Evolutionary conservation across 2,888 invertebrate genomes (phyloP).

Genomic region (Pachliopta kotzebuea): DNA sequence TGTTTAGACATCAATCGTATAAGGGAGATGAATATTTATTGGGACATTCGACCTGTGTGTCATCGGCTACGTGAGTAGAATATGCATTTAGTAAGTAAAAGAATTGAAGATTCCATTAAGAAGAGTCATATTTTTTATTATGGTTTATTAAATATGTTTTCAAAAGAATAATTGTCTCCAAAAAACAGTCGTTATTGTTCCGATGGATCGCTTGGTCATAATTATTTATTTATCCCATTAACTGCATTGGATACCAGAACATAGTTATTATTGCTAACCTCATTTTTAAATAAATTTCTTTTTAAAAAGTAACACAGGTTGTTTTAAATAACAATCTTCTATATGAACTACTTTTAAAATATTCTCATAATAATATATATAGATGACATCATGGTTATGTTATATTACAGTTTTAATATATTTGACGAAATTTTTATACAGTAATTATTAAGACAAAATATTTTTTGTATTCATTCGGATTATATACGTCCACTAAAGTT

Average conservation of each 20-base stretch:
- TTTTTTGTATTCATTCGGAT: not conserved
- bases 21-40: slow-evolving; percentile 33
- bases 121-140: slow-evolving; percentile 31
- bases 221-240: too few relatives aligned
- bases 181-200: not conserved
- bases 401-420: not conserved
- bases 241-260: too few relatives aligned
- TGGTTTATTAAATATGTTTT: not conserved
- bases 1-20: slow-evolving; percentile 39
- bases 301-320: too few relatives aligned
- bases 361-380: not conserved
- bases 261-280: too few relatives aligned
- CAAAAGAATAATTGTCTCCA: not conserved
- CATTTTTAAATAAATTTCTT: too few relatives aligned
- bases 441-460: not conserved
- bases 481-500: not conserved
- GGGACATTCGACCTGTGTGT: slow-evolving; percentile 36
- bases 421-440: not conserved
- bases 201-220: too few relatives aligned
- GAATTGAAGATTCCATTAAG: slow-evolving; percentile 13
- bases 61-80: slow-evolving; percentile 46
- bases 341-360: not conserved
- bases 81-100: slow-evolving; percentile 38
- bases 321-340: too few relatives aligned
- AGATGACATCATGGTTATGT: too few relatives aligned